phyloP scores from a whole-genome alignment of 2,797 vertebrate genomes.

The Ciconia nigra region DNA sequence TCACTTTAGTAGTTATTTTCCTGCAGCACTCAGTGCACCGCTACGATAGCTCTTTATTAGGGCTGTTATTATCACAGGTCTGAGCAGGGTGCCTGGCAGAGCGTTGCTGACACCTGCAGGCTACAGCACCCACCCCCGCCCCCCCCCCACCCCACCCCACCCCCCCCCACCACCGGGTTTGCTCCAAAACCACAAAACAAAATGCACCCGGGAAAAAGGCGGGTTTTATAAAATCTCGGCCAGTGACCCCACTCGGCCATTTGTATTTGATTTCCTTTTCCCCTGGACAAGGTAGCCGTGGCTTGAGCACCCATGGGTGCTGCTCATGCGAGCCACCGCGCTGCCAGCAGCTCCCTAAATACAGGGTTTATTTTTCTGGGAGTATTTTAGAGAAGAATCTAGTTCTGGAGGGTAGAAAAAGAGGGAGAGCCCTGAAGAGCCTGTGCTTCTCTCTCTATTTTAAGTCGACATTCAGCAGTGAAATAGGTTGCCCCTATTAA shows the following conservation, averaged over 20 bases:
- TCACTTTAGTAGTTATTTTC: neutral
- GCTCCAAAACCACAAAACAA: neutral
- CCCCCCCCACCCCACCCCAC: neutral
- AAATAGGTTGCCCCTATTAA: neutral
- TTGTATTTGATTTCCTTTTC: neutral
- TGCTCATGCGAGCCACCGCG: accelerated
- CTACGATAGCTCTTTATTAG: neutral
- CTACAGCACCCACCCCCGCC: neutral
- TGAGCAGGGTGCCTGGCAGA: neutral
- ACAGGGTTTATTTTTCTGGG: neutral
- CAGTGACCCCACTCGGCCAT: accelerated
- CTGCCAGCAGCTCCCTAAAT: neutral
- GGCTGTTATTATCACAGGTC: neutral
- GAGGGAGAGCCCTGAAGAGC: neutral
- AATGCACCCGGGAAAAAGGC: too few species aligned
- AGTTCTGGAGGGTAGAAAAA: neutral
- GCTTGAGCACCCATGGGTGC: neutral
- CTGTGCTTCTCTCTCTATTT: neutral
- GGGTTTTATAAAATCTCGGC: too few species aligned
- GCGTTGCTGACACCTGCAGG: neutral
- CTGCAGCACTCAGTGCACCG: accelerated
- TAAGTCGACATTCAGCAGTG: neutral
- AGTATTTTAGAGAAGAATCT: neutral
- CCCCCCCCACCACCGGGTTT: neutral
- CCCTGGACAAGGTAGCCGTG: neutral